Evolutionary conservation across 2,113 vertebrate species (phyloP), one percentile per base, ranked within the genome.

Genomic region (Camelus dromedarius): DNA sequence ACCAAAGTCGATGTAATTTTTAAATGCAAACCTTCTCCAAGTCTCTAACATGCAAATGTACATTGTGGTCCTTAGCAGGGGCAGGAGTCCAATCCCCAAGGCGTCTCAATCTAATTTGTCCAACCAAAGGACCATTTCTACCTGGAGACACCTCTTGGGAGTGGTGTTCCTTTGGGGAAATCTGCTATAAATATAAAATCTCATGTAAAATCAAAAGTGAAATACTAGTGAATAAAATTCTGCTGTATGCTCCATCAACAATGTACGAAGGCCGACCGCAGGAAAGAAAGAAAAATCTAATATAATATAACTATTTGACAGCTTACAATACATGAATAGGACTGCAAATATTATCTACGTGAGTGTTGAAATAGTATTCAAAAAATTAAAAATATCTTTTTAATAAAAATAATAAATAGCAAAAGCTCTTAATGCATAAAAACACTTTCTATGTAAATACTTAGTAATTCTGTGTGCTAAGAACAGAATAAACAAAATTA

Each of bases 51-150:
- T 0, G 35, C 35, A 8, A 6, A 22, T 8, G 20, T 52, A 19
- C 7, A 2, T 0, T 30, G 20, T 4, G 46, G 8, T 15, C 22
- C 80, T 30, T 19, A 4, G 16, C 14, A 84, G 80, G 46, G 30
- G 4, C 28, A 42, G 6, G 46, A 13, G 28, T 3, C 38, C 18
- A 12, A 1, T 8, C 46, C 30, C 22, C 12, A 2, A 5, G 13
- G 14, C 2, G 32, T 26, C 66, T 79, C 46, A 38, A 1, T 48
- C 46, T n/a, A 16, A 14, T 30, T 50, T 46, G 22, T 60, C 38
- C 54, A 72, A 54, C 35, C 38, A 24, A 42, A 66, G 30, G 48
- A 32, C 30, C 24, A 0, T 50, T 30, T 73, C 56, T 38, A 9
- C 30, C 83, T 8, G 3, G 48, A 73, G 30, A 60, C 42, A 13